Base-by-base conservation (phyloP, 2,797 vertebrate genomes). In the Sebastes hubbsi region DNA sequence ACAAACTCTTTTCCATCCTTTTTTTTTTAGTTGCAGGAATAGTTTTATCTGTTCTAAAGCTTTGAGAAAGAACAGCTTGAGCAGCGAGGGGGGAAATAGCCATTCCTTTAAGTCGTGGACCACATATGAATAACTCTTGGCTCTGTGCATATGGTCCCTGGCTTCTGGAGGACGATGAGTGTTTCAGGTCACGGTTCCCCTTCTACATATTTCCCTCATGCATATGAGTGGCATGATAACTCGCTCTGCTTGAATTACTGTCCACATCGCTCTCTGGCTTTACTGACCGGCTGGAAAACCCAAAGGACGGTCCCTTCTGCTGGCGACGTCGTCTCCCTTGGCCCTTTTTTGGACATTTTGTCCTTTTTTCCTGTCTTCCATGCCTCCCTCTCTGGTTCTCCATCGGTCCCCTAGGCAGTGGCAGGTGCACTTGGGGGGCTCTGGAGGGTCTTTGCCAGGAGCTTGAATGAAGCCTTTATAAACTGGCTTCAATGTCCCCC, bases 381-480 rank as follows among this genome's bases (percentile, higher is more conserved):
- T 72, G 67, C 70, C 72, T 83, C 78, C 66, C 83, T 84, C 78
- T 87, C 78, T 88, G 87, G 79, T 88, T 84, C 74, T 83, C 72
- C 83, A 80, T 66, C 77, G 72, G 80, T 89, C 85, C 80, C 76
- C 76, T 79, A 75, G 80, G 89, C 88, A 84, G 87, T 52, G 58
- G 90, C 94, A 94, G 94, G 91, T 94, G 93, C 91, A 93, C 76
- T 91, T 79, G 77, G 78, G 84, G 87, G 87, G 73, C 81, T 61
- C 70, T 69, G 56, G 72, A 82, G 77, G 80, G 77, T 83, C 79
- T 86, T 83, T 92, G 89, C 91, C 91, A 88, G 86, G 64, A 87
- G 81, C 77, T 83, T 94, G 92, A 95, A 95, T 94, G 92, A 94
- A 88, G 88, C 90, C 93, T 92, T 95, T 95, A 92, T 95, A 85